Evolutionary conservation across 2,797 vertebrate genomes (phyloP).

Genomic region (Hoplostethus atlanticus): DNA sequence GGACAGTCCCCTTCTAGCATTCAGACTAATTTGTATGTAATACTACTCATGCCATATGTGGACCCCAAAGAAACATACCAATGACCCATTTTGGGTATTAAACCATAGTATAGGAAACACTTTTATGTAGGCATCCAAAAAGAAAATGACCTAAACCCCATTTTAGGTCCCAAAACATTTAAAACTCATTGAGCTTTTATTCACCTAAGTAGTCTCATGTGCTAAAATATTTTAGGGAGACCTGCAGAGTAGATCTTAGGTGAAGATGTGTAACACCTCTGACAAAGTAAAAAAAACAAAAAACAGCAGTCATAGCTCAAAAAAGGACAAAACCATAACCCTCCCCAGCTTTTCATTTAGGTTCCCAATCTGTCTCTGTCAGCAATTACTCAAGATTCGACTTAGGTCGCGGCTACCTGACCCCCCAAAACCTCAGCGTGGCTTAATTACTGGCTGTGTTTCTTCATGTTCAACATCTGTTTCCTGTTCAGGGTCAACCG

Average conservation of each 20-base stretch:
- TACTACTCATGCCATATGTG: neutral
- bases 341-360: constrained; percentile 32
- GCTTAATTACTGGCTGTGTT: constrained; percentile 62
- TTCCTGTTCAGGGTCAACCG: constrained; percentile 63
- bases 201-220: neutral
- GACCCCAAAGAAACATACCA: neutral
- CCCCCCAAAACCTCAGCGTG: constrained; percentile 18
- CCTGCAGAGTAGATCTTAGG: neutral
- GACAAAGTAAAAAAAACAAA: neutral
- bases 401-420: constrained; percentile 49
- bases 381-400: constrained; percentile 67
- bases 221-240: neutral
- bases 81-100: neutral
- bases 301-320: constrained; percentile 15
- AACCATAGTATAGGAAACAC: too few relatives aligned
- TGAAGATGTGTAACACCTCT: neutral
- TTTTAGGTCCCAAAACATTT: neutral
- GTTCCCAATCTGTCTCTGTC: constrained; percentile 56
- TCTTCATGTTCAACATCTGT: constrained; percentile 76
- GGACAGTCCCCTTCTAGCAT: neutral
- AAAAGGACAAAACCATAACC: constrained; percentile 29
- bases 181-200: neutral
- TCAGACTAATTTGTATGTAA: neutral
- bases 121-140: too few relatives aligned
- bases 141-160: neutral